Percentiles rank a stretch among this genome's conserved stretches.
Conservation (phyloP, 2,113 vertebrate genomes). For the Trematomus loennbergii region DNA sequence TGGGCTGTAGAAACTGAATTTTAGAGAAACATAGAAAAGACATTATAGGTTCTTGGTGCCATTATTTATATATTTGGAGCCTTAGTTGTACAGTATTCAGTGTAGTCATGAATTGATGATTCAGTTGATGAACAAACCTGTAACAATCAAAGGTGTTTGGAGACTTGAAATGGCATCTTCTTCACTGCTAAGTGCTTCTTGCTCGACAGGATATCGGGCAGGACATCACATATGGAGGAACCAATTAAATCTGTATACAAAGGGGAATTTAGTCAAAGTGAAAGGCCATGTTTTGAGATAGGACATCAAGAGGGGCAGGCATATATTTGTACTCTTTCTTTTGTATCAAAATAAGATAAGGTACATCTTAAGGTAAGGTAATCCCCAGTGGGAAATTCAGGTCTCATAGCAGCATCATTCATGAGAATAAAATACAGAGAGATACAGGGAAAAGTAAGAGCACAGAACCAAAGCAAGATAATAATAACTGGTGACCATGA, state of each 20-base stretch:
- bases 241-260: background rate
- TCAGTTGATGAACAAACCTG: background rate
- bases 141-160: background rate
- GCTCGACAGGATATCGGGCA: background rate
- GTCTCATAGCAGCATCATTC: background rate
- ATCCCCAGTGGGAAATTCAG: background rate
- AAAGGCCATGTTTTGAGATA: background rate
- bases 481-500: no score
- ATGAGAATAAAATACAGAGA: no score
- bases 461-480: no score
- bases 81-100: background rate
- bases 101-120: background rate
- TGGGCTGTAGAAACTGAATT: background rate
- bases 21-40: background rate
- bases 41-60: background rate
- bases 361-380: background rate
- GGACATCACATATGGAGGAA: background rate
- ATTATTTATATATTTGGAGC: background rate
- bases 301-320: background rate
- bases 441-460: no score
- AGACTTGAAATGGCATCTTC: no score
- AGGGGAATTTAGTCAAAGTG: background rate
- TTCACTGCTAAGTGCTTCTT: background rate
- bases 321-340: background rate
- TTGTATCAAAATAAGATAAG: no score